Conservation (phyloP, 2,888 invertebrate genomes). For the Balanococcus diminutus region DNA sequence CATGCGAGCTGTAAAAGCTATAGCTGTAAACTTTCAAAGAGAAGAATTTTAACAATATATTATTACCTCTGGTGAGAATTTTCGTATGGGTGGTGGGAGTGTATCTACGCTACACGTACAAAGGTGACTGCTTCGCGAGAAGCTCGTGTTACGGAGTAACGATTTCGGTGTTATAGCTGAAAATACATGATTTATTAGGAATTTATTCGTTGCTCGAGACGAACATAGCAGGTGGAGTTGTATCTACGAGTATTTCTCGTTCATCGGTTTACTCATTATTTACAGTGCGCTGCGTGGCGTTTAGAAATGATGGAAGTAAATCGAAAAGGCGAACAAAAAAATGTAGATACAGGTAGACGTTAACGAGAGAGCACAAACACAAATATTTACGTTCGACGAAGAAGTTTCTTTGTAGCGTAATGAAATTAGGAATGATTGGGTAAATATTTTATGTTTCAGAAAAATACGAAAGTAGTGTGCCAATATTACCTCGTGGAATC, state of each 20-base stretch:
- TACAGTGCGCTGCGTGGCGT: no score
- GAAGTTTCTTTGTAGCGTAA: background rate
- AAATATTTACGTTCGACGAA: constrained; percentile 13
- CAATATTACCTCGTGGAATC: constrained; percentile 73
- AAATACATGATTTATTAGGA: background rate
- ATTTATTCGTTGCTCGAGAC: background rate
- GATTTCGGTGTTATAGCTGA: background rate
- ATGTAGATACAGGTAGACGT: background rate
- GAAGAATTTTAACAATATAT: background rate
- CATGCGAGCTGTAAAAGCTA: background rate
- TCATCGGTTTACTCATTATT: background rate
- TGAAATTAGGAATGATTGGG: constrained; percentile 12
- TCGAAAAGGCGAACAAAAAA: background rate
- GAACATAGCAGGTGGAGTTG: background rate
- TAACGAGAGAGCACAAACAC: constrained; percentile 2
- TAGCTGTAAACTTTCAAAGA: background rate
- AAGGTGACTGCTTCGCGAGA: background rate
- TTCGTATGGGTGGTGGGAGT: background rate
- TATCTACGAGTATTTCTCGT: background rate
- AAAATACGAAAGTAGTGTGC: constrained; percentile 68
- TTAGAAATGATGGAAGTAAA: background rate
- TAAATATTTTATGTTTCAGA: constrained; percentile 61
- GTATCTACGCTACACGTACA: no score
- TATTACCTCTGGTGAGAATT: background rate
- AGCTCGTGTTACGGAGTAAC: background rate